Conservation (phyloP, 2,797 vertebrate genomes). For the Acanthopagrus latus region DNA sequence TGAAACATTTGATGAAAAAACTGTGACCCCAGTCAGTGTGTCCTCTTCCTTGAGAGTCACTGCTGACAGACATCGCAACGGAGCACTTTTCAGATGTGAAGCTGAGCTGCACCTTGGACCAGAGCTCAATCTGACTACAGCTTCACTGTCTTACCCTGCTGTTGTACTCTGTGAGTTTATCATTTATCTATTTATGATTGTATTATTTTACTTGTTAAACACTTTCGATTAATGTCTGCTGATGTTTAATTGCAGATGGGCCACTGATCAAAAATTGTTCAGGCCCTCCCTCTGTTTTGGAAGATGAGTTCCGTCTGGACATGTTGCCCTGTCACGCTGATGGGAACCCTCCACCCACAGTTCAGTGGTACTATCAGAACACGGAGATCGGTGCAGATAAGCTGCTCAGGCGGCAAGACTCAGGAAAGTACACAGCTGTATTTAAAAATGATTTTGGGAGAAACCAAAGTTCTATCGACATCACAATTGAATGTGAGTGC, state of each 20-base stretch:
- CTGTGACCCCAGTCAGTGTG: rapidly evolving
- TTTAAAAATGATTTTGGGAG: not conserved
- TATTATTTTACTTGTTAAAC: not conserved
- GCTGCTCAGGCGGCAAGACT: conserved; percentile 49
- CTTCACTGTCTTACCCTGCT: conserved; percentile 37
- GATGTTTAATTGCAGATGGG: conserved; percentile 58
- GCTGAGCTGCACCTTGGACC: conserved; percentile 68
- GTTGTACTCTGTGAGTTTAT: conserved; percentile 67
- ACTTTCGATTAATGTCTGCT: not conserved
- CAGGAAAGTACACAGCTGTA: conserved; percentile 53
- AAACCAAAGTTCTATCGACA: not conserved
- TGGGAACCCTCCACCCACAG: conserved; percentile 66
- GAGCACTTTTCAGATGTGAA: conserved; percentile 56
- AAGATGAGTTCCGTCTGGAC: conserved; percentile 29
- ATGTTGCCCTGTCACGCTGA: conserved; percentile 8
- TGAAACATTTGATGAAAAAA: rapidly evolving
- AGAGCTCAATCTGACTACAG: not conserved
- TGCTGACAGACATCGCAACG: conserved; percentile 30
- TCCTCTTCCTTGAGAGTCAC: not conserved
- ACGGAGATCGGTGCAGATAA: not conserved
- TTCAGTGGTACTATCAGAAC: conserved; percentile 51
- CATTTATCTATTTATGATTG: not conserved
- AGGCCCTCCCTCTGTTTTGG: rapidly evolving
- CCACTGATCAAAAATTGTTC: conserved; percentile 43
- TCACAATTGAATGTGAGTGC: conserved; percentile 76